Base-by-base conservation (phyloP, 2,797 vertebrate species). In the Cuniculus paca region DNA sequence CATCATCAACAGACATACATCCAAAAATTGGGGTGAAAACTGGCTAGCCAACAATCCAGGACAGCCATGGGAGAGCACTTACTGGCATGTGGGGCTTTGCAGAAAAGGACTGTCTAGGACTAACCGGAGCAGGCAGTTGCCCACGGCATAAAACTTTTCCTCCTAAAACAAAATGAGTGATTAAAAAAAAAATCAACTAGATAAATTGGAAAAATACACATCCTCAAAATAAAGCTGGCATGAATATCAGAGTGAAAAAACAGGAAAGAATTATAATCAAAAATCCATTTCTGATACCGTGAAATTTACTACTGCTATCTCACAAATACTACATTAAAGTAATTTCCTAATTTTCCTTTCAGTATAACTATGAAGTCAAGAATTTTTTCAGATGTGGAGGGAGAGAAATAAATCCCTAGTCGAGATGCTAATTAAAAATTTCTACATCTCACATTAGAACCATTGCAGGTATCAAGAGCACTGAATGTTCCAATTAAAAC, bases 401-500 rank as follows among this genome's bases (percentile, higher is more conserved):
- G 4, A 97, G 65, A 14, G 54, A 93, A 97, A 96, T 97, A 97
- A 98, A 97, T 98, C 42, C 86, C 95, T 79, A 86, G 42, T 96
- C 92, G 97, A 98, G 63, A 84, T 97, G 95, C 97, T 98, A 97
- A 98, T 98, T 98, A 97, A 98, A 98, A 98, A 97, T 95, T 11
- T 61, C 97, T 97, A 82, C 91, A 95, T 95, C 50, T 97, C 95
- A 92, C 58, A 97, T 96, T 98, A 94, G 77, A 97, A 82, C 39
- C 90, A 68, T 95, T 85, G 54, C 56, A 75, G 96, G 82, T 97
- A 96, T 95, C 97, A 97, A 89, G 91, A 96, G 65, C 97, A 92
- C 92, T 96, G 92, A 97, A 95, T 95, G 48, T 93, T 97, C 97
- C 93, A 74, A 95, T 96, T 96, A 98, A 98, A 96, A 26, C 88